Evolutionary conservation across 2,888 invertebrate species (phyloP).

Genomic region (Ischnura elegans): DNA sequence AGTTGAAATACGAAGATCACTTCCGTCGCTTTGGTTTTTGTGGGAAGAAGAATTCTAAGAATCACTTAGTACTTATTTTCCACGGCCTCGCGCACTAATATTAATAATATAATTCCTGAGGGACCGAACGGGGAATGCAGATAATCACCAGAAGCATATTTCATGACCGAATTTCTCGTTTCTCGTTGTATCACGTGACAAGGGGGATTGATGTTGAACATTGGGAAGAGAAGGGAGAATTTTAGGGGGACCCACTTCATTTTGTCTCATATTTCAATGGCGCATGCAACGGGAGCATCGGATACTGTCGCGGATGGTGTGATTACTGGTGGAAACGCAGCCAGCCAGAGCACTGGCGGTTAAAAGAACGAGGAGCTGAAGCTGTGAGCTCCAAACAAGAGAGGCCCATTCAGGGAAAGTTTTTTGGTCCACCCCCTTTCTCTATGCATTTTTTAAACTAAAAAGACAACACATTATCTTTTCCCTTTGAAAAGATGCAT

Average conservation of each 20-base stretch:
- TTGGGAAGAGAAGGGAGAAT: neutral
- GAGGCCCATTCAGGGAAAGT: no score
- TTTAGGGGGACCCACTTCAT: neutral
- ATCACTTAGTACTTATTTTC: neutral
- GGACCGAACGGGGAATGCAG: constrained; percentile 32
- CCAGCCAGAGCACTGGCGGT: neutral
- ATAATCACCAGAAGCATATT: constrained; percentile 9
- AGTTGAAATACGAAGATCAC: no score
- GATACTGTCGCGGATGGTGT: neutral
- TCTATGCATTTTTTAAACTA: no score
- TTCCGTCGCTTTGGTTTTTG: neutral
- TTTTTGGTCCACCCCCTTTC: no score
- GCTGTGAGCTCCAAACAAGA: no score
- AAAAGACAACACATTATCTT: no score
- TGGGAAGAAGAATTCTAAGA: neutral
- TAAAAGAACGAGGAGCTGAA: no score
- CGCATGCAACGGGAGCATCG: no score
- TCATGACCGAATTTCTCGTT: constrained; percentile 26
- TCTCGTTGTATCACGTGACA: neutral
- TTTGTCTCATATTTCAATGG: neutral
- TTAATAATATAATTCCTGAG: neutral
- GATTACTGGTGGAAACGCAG: neutral
- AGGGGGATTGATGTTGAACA: neutral
- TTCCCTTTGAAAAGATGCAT: no score
- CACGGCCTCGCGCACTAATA: neutral